Evolutionary conservation across 2,797 vertebrate species (phyloP).

Genomic region (Halcyon leucocephala): DNA sequence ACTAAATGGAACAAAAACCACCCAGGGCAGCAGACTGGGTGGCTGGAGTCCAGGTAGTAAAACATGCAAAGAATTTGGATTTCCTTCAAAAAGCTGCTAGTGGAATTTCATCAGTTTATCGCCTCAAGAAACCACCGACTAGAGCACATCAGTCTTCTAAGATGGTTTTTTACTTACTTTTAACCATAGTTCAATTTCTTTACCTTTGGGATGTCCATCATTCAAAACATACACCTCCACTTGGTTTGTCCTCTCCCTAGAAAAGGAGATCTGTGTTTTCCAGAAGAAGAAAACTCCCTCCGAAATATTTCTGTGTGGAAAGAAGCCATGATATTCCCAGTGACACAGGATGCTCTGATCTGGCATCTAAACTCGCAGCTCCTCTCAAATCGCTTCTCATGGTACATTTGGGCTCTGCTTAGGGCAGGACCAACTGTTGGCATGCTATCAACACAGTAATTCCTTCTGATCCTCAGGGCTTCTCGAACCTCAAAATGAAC

Average conservation of each 20-base stretch:
- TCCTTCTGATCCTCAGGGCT: neutral
- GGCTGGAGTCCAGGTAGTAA: neutral
- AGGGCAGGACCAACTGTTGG: neutral
- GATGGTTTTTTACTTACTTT: neutral
- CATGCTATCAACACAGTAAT: neutral
- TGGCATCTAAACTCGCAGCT: neutral
- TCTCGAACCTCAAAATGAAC: neutral
- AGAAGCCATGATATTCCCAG: neutral
- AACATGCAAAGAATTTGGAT: neutral
- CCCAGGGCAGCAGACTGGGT: neutral
- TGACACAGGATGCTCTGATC: neutral
- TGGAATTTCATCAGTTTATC: neutral
- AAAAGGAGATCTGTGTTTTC: neutral
- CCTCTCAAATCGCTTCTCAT: neutral
- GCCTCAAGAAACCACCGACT: neutral
- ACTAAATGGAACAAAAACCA: neutral
- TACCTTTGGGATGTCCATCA: neutral
- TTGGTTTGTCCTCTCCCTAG: neutral
- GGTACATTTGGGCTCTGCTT: neutral
- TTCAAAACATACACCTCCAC: neutral
- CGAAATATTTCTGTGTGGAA: neutral
- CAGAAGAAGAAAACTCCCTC: neutral
- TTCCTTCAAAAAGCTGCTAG: neutral
- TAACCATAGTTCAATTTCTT: neutral
- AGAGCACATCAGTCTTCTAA: neutral